Evolutionary conservation across 2,888 invertebrate genomes (phyloP), one percentile per base, ranked within the genome.

Genomic region (Lasius fuliginosus): DNA sequence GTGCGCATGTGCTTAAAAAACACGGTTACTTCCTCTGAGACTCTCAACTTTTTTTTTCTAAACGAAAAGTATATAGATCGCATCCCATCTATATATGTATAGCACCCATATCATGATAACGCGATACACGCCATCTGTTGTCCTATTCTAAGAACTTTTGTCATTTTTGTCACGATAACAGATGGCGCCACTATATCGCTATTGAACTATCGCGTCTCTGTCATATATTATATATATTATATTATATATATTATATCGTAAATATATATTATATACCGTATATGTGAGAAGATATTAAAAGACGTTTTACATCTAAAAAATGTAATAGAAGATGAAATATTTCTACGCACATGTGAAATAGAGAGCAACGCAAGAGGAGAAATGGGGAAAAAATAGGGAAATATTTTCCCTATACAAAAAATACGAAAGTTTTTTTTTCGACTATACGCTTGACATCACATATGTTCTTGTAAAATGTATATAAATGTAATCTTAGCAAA

Each of bases 401-500:
- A 53, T 53, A 53, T n/a, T 53, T 53, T 8, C 6, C 18, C 1
- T n/a, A 53, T n/a, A 49, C 1, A 42, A 40, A 64, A 64, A n/a
- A 36, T 23, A 40, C 3, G 1, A 27, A 42, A 42, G 1, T 12
- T 27, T 3, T 40, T 42, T 8, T 53, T n/a, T 4, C 0, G 0
- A n/a, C 6, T 53, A 8, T 53, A 53, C 18, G n/a, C 49, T 53
- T 18, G n/a, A 53, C 49, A 53, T 53, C 18, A 49, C n/a, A n/a
- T n/a, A 53, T 53, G n/a, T n/a, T 8, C 49, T 53, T 53, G 15
- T 36, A 53, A 53, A n/a, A 53, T 53, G n/a, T 8, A 53, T 49
- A 49, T 53, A 53, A 53, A 53, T 53, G 18, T n/a, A 74, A 74
- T 42, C 8, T 42, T 74, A 6, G 6, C 8, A 74, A 12, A 60